Conservation (phyloP, 1,140 invertebrate genomes). For the Oryzaephilus surinamensis region DNA sequence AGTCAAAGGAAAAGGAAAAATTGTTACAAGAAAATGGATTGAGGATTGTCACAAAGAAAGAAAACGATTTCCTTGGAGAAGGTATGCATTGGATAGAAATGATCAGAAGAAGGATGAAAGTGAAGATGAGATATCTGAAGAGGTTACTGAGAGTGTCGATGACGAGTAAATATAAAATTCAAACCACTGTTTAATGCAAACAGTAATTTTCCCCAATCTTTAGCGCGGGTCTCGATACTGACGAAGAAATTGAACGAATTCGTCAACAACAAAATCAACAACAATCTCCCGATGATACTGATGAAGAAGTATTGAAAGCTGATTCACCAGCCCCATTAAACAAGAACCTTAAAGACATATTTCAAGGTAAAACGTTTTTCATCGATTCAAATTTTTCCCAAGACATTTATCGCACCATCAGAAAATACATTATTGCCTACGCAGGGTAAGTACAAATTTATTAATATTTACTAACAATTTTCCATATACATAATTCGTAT, state of each 20-base stretch:
- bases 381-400: constrained; percentile 22
- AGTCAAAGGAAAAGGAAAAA: constrained; percentile 56
- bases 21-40: constrained; percentile 70
- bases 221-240: too few relatives aligned
- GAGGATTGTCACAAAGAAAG: constrained; percentile 52
- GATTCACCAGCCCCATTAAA: constrained; percentile 7
- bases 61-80: constrained; percentile 60
- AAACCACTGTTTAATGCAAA: background rate
- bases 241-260: too few relatives aligned
- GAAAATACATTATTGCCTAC: constrained; percentile 28
- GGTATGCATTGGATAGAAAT: constrained; percentile 45
- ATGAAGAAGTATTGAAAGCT: constrained; percentile 2
- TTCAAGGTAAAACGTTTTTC: constrained; percentile 25
- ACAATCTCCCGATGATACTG: constrained; percentile 8
- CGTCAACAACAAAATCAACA: constrained; percentile 5
- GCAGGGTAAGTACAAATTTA: constrained; percentile 22
- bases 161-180: constrained; percentile 13
- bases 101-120: constrained; percentile 39
- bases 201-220: background rate
- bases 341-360: constrained; percentile 18
- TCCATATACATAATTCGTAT: constrained; percentile 1
- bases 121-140: constrained; percentile 42
- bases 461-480: background rate
- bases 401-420: constrained; percentile 13
- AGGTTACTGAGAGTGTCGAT: constrained; percentile 14